Conservation (phyloP, 1,140 invertebrate species). For the Drosophila bocki region DNA sequence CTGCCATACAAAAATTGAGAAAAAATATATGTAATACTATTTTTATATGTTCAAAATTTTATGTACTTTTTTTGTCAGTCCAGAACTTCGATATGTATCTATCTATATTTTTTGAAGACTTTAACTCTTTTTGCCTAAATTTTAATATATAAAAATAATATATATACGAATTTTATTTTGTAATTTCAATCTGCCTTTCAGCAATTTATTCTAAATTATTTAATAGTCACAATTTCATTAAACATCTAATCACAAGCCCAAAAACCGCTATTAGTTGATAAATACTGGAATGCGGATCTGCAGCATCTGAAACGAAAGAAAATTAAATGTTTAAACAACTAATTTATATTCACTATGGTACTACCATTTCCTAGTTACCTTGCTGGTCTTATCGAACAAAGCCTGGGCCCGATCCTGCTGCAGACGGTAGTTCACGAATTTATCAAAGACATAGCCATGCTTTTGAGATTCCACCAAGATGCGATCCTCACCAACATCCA, state of each 20-base stretch:
- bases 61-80: too few species aligned
- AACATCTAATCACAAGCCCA: background rate
- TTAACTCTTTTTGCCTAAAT: background rate
- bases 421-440: slow-evolving; percentile 89
- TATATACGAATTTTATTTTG: background rate
- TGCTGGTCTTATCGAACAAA: slow-evolving; percentile 87
- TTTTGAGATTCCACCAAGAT: slow-evolving; percentile 88
- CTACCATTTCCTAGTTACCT: slow-evolving; percentile 32
- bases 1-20: too few species aligned
- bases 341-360: too few species aligned
- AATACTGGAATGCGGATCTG: slow-evolving; percentile 73
- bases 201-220: slow-evolving; percentile 14
- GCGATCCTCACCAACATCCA: slow-evolving; percentile 90
- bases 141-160: background rate
- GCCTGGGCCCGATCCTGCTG: slow-evolving; percentile 87
- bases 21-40: too few species aligned
- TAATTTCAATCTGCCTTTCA: background rate
- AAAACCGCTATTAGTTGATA: background rate
- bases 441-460: slow-evolving; percentile 88
- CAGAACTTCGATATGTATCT: too few species aligned
- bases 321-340: background rate
- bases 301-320: slow-evolving; percentile 69
- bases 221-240: slow-evolving; percentile 3
- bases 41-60: too few species aligned
- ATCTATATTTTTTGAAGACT: too few species aligned